Evolutionary conservation across 2,888 invertebrate species (phyloP), one percentile per base, ranked within the genome.

Genomic region (Bruchidius siliquastri): DNA sequence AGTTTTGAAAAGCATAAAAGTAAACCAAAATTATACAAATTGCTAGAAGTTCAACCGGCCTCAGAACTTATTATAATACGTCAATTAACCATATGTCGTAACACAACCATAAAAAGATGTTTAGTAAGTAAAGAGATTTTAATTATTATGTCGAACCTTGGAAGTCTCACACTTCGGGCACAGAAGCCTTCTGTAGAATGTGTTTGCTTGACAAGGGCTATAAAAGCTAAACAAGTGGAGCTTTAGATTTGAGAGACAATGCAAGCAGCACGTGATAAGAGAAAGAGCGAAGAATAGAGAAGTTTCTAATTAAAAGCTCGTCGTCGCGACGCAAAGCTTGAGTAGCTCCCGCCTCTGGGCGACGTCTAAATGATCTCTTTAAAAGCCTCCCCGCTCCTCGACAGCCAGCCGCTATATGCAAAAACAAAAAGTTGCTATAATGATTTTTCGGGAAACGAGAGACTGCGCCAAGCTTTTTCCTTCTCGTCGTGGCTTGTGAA

Each of bases 391-490:
- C 49, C 49, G 49, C 18, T 49, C 49, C 49, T 13, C 49, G 13
- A 13, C 49, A 49, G 49, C 49, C 49, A 13, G 49, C 49, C 49
- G 49, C 21, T 71, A 73, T 72, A 72, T 73, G 72, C 85, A 83
- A 85, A 85, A 85, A 85, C 83, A 85, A 85, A 85, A 85, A 85
- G 83, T 85, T 85, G 83, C 84, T 82, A 85, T 85, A 85, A 85
- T 86, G 85, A 86, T 85, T 86, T 86, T 85, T 84, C 74, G 83
- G 80, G 80, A 81, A 81, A 82, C 18, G 49, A 49, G 49, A 49
- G 49, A 49, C 49, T 49, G 49, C 49, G 49, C 49, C 49, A 49
- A 49, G 49, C 49, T 49, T 49, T 49, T 49, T 49, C 49, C 13
- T 18, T 26, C 26, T 8, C 26, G 8, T 26, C 26, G 26, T 1